Evolutionary conservation across 1,140 invertebrate species (phyloP), one percentile per base, ranked within the genome.

Genomic region (Sweltsa coloradensis): DNA sequence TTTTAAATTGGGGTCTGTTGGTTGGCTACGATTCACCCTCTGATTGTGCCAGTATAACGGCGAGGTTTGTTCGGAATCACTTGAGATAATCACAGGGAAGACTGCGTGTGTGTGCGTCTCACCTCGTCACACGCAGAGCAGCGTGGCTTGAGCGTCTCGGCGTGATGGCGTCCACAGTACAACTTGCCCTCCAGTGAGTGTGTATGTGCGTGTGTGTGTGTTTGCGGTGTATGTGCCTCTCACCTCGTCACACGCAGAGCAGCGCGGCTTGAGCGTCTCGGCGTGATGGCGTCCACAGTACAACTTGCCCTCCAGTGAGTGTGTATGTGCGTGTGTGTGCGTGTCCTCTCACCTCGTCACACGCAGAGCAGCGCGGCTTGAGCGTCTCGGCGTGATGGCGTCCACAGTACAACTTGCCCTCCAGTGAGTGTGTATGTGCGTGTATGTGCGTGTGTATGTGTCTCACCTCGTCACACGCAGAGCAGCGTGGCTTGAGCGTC

Each of bases 71-170:
- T n/a, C n/a, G n/a, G n/a, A n/a, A n/a, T n/a, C n/a, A n/a, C n/a
- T n/a, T n/a, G n/a, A n/a, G n/a, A n/a, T n/a, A n/a, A n/a, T n/a
- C n/a, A n/a, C n/a, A n/a, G n/a, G n/a, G n/a, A n/a, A n/a, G n/a
- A n/a, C n/a, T n/a, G n/a, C n/a, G n/a, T n/a, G n/a, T n/a, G n/a
- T n/a, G n/a, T n/a, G n/a, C n/a, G n/a, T n/a, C 63, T 70, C 63
- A 94, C 89, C 82, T 98, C 94, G 70, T 98, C 94, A 65, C 94
- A 98, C 7, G 91, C 88, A 3, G 89, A 91, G 68, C 95, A 98
- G 41, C 95, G 67, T 0, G 94, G 94, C 61, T 97, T 98, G 31
- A 95, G 75, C 0, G 85, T 87, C 70, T 98, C 95, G 1, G 94
- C 94, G 65, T 98, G 93, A 66, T 99, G 94, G 21, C 95, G 66